phyloP scores from a whole-genome alignment of 2,888 invertebrate species.

The Microplitis manilae region DNA sequence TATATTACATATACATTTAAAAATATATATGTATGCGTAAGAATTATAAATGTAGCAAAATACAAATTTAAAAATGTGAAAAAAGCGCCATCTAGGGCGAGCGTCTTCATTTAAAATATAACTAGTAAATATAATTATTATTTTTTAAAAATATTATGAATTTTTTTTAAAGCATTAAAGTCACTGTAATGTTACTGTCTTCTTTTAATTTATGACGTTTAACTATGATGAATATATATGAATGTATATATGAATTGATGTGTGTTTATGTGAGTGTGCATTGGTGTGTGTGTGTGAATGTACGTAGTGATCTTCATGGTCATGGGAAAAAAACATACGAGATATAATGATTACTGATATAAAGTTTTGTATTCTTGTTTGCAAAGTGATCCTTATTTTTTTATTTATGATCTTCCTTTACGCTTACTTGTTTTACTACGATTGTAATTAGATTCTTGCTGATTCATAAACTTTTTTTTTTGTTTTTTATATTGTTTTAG shows the following conservation, averaged over 20 bases:
- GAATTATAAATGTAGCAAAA: neutral
- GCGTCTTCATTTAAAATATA: neutral
- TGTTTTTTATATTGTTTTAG: too few relatives aligned
- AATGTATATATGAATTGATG: neutral
- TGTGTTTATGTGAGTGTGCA: neutral
- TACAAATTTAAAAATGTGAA: neutral
- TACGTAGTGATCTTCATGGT: slow-evolving; percentile 13
- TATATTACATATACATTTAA: too few relatives aligned
- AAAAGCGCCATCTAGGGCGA: neutral
- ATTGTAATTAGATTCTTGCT: neutral
- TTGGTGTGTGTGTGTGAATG: neutral
- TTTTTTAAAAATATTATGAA: neutral
- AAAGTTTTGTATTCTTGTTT: neutral
- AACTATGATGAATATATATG: neutral
- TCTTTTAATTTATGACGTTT: neutral
- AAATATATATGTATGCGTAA: neutral
- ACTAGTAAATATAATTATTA: neutral
- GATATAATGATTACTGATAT: slow-evolving; percentile 6
- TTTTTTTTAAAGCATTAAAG: slow-evolving; percentile 40
- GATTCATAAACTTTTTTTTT: neutral
- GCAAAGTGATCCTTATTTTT: neutral
- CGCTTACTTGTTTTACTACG: neutral
- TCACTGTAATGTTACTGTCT: slow-evolving; percentile 13
- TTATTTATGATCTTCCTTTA: neutral
- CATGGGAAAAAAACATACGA: slow-evolving; percentile 30